Percentiles rank a stretch among this genome's conserved stretches.
Conservation (phyloP, 1,140 invertebrate genomes). For the Hyposmocoma kahamanoa region DNA sequence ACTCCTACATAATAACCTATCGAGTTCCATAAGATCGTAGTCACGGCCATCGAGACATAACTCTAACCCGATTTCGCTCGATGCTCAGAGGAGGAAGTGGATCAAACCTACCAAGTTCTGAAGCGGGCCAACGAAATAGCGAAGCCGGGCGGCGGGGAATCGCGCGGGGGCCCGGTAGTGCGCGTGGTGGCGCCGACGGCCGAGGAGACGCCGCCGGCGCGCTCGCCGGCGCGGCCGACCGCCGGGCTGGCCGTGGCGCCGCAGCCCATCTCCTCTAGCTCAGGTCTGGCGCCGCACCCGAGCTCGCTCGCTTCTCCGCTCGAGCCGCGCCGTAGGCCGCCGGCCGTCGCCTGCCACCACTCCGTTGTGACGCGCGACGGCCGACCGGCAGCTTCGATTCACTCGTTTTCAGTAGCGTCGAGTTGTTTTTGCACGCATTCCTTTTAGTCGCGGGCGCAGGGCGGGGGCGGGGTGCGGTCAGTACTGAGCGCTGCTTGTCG, state of each 20-base stretch:
- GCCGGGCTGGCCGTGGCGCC: conserved; percentile 62
- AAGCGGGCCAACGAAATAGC: conserved; percentile 93
- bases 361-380: conserved; percentile 20
- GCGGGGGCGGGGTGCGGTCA: conserved; percentile 53
- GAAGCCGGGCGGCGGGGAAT: conserved; percentile 62
- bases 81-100: conserved; percentile 81
- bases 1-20: conserved; percentile 24
- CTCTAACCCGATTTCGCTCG: conserved; percentile 55
- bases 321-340: conserved; percentile 38
- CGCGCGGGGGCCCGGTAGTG: conserved; percentile 66
- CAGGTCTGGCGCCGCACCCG: conserved; percentile 67
- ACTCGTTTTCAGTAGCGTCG: conserved; percentile 65
- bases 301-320: conserved; percentile 43
- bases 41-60: conserved; percentile 19
- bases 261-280: conserved; percentile 71
- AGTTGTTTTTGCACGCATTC: conserved; percentile 58
- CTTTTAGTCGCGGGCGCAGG: conserved; percentile 55
- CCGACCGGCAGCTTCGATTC: conserved; percentile 48
- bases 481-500: conserved; percentile 64
- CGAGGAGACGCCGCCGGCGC: conserved; percentile 52
- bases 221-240: conserved; percentile 52
- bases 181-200: conserved; percentile 65
- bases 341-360: conserved; percentile 23
- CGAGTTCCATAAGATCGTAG: conserved; percentile 16
- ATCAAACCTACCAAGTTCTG: conserved; percentile 93